Evolutionary conservation across 1,140 invertebrate genomes (phyloP).

Genomic region (Drosophila orosa): DNA sequence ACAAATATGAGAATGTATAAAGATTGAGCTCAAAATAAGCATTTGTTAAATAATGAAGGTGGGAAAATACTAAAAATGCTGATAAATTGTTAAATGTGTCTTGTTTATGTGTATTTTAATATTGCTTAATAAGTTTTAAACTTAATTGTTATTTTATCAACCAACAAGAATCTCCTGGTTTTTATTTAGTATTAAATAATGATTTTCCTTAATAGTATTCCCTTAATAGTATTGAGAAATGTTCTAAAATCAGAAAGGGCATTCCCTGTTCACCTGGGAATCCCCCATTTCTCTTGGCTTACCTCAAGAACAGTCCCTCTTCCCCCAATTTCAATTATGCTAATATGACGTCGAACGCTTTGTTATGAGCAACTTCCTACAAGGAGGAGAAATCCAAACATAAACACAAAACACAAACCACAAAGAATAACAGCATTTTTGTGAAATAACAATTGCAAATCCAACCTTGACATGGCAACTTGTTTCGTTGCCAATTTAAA

Average conservation of each 20-base stretch:
- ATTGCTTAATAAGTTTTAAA: no score
- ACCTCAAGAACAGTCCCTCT: not conserved
- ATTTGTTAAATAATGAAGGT: not conserved
- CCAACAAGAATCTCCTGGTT: not conserved
- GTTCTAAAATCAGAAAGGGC: not conserved
- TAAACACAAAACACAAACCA: not conserved
- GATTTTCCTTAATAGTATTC: not conserved
- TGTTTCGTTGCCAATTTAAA: slow-evolving; percentile 32
- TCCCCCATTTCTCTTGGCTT: not conserved
- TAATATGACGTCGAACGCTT: slow-evolving; percentile 65
- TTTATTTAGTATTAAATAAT: not conserved
- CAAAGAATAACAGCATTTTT: not conserved
- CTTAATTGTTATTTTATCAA: not conserved
- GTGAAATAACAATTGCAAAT: slow-evolving; percentile 12
- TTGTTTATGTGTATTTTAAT: no score
- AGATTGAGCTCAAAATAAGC: rapidly evolving
- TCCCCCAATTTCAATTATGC: slow-evolving; percentile 61
- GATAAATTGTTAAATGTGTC: no score
- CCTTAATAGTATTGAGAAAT: no score
- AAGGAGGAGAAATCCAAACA: not conserved
- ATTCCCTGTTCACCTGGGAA: not conserved
- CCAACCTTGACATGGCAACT: slow-evolving; percentile 58
- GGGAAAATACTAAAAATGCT: not conserved
- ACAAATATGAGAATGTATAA: no score
- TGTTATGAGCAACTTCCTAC: slow-evolving; percentile 58